Conservation (phyloP, 2,888 invertebrate species). For the Cryptus viduatorius region DNA sequence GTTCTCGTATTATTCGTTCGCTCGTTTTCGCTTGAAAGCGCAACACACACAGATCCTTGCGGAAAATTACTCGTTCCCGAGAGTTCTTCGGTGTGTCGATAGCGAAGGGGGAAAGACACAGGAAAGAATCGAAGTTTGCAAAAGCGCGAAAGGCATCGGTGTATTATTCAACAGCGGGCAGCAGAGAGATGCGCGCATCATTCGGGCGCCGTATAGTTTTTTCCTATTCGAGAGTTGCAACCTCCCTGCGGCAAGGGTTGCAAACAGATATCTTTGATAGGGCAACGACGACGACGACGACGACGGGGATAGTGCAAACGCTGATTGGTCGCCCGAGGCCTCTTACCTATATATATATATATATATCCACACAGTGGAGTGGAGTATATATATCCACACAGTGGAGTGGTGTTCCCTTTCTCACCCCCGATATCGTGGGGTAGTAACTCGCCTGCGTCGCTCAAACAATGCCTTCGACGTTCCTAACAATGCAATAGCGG, state of each 20-base stretch:
- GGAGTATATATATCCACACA: conserved; percentile 10
- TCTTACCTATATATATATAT: conserved; percentile 52
- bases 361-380: no score
- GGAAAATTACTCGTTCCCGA: neutral
- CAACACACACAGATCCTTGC: neutral
- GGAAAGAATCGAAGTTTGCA: conserved; percentile 7
- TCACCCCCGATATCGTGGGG: conserved; percentile 42
- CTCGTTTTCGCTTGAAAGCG: neutral
- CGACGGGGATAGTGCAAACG: conserved; percentile 73
- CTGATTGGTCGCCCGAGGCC: conserved; percentile 82
- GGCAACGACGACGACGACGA: conserved; percentile 51
- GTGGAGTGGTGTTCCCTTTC: conserved; percentile 45
- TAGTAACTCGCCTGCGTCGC: conserved; percentile 73
- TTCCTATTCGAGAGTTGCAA: conserved; percentile 34
- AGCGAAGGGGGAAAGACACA: neutral
- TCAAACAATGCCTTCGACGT: conserved; percentile 80
- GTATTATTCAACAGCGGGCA: neutral
- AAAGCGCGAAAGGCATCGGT: conserved; percentile 7
- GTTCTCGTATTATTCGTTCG: no score
- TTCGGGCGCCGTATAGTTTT: no score
- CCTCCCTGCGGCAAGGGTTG: conserved; percentile 64
- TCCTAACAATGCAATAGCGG: conserved; percentile 81
- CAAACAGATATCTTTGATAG: conserved; percentile 72
- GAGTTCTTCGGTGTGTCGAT: neutral
- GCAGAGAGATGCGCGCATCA: neutral